Evolutionary conservation across 2,113 vertebrate species (phyloP), one percentile per base, ranked within the genome.

Genomic region (Melanostigma gelatinosum): DNA sequence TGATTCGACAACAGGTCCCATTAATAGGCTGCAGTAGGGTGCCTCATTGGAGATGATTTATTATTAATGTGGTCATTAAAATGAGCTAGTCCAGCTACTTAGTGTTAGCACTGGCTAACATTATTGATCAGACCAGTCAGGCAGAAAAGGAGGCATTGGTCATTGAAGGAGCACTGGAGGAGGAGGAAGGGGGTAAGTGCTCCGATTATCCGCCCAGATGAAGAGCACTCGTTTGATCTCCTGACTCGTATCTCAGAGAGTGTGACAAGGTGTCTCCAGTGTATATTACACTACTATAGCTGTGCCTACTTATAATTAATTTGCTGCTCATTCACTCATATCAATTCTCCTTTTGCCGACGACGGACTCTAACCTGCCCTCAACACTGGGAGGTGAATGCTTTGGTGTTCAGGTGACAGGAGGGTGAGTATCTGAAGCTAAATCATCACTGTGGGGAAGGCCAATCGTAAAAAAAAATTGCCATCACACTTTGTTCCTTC

Each of bases 51-150:
- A 79, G 78, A 80, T 77, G 80, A 94, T 94, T 85, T 76, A 92
- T 93, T 92, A 93, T 95, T 93, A 88, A 93, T 88, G 89, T 40
- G 70, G 44, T 88, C 85, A 88, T 94, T 90, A 92, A 83, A 75
- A 75, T 60, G 66, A 88, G 80, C 80, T 79, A 83, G 84, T 58
- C 81, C 64, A 60, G 73, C 75, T 88, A 62, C 77, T 88, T 50
- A 79, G 62, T 54, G 72, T 85, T 80, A 88, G 77, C 75, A 18
- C 77, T 60, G 81, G 63, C 80, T 80, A 80, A 77, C 63, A 68
- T 82, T 86, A 94, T 94, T 82, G 92, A 94, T 94, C 81, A 62
- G 61, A 60, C 50, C 61, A 77, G 81, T 55, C 65, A 58, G 74
- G 80, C 69, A 71, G 70, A 68, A 34, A 46, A 83, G 44, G 85